phyloP scores from a whole-genome alignment of 2,797 vertebrate genomes.

The Caiman crocodilus region DNA sequence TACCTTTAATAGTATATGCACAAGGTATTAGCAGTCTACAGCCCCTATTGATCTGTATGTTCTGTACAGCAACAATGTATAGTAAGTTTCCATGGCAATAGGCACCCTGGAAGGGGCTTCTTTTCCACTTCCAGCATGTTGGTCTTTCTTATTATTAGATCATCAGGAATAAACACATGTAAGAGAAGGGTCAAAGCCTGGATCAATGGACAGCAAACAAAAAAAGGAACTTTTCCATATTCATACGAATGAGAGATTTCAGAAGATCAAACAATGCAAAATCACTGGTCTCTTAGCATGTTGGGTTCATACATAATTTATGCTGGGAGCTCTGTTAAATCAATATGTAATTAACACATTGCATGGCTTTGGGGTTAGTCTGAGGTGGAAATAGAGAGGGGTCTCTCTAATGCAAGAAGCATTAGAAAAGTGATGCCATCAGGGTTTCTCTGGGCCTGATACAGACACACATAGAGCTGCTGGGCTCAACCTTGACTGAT shows the following conservation, averaged over 20 bases:
- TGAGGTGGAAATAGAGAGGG: not conserved
- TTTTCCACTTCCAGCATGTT: conserved; percentile 24
- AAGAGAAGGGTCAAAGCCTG: conserved; percentile 28
- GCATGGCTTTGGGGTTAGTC: conserved; percentile 3
- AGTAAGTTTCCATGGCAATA: conserved; percentile 49
- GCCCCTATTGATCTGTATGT: conserved; percentile 42
- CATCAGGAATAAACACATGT: conserved; percentile 53
- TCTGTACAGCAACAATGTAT: conserved; percentile 10
- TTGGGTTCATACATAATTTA: conserved; percentile 43
- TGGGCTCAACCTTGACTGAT: too few relatives aligned
- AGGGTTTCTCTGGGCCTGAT: not conserved
- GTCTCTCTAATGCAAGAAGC: not conserved
- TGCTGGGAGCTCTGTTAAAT: conserved; percentile 13
- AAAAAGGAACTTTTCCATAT: conserved; percentile 66
- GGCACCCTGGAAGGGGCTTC: conserved; percentile 56
- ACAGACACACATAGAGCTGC: too few relatives aligned
- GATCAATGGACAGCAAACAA: conserved; percentile 64
- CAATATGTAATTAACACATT: conserved; percentile 11
- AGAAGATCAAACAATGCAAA: conserved; percentile 55
- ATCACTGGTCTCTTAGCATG: conserved; percentile 14
- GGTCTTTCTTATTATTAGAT: conserved; percentile 63
- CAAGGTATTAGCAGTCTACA: conserved; percentile 42
- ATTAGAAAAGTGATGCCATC: not conserved
- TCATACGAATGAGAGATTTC: conserved; percentile 48
- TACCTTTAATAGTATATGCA: conserved; percentile 29